Evolutionary conservation across 2,797 vertebrate species (phyloP).

Genomic region (Manis pentadactyla): DNA sequence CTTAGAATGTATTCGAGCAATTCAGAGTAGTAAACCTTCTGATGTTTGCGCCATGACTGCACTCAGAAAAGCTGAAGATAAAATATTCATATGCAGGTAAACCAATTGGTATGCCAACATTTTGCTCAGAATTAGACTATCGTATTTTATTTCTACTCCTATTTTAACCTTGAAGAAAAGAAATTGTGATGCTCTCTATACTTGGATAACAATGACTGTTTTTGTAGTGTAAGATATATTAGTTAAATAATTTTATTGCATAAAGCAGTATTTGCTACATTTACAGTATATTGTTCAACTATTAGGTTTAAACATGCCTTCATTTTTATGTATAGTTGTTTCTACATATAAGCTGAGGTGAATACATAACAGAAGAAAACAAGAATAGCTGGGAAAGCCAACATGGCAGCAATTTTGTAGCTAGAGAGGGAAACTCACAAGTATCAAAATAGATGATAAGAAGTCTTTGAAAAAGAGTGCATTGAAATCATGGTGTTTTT

Average conservation of each 20-base stretch:
- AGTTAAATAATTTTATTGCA: neutral
- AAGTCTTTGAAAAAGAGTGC: neutral
- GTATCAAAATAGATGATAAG: neutral
- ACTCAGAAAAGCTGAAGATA: constrained; percentile 21
- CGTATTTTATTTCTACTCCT: constrained; percentile 7
- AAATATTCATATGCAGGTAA: constrained; percentile 35
- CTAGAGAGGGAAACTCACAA: neutral
- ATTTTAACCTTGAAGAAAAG: constrained; percentile 28
- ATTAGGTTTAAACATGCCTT: neutral
- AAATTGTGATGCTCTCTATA: neutral
- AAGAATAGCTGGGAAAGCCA: neutral
- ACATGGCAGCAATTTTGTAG: neutral
- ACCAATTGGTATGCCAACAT: neutral
- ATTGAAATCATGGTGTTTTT: constrained; percentile 4
- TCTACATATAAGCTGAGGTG: neutral
- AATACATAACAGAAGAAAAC: neutral
- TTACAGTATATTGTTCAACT: neutral
- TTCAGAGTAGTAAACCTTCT: neutral
- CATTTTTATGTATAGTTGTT: constrained; percentile 33
- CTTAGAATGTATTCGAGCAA: constrained; percentile 15
- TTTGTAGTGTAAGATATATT: neutral
- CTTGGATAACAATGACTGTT: neutral
- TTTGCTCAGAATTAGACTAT: neutral
- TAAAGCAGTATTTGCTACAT: constrained; percentile 19
- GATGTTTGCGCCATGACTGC: neutral